A percentile compares a stretch with the other conserved stretches of the same genome.
phyloP scores from a whole-genome alignment of 2,888 invertebrate species.

The Ochropleura plecta region DNA sequence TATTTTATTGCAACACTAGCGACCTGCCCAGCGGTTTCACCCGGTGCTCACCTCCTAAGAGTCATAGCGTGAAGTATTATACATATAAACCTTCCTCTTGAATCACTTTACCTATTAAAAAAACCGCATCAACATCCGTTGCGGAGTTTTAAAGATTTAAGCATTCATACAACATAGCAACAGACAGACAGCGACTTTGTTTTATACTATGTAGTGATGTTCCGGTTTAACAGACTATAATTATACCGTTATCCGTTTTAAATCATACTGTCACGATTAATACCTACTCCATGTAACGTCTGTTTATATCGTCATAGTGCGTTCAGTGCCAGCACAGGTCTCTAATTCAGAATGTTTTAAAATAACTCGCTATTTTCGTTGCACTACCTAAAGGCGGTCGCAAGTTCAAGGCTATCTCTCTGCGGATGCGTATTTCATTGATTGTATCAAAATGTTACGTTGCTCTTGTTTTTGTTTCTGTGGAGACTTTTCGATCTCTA shows the following conservation, averaged over 20 bases:
- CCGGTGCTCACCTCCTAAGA: too few species aligned
- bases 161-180: too few species aligned
- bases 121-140: too few species aligned
- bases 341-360: conserved; percentile 27
- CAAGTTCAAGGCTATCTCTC: conserved; percentile 54
- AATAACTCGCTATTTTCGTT: conserved; percentile 49
- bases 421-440: conserved; percentile 12
- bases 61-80: too few species aligned
- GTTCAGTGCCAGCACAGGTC: conserved; percentile 47
- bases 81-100: too few species aligned
- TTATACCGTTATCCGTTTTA: conserved; percentile 11
- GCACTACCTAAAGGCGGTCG: conserved; percentile 27
- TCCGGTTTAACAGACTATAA: conserved; percentile 21
- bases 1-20: not conserved
- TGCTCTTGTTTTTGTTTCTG: conserved; percentile 4
- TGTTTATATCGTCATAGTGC: conserved; percentile 1
- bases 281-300: conserved; percentile 16
- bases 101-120: too few species aligned
- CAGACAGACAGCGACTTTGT: too few species aligned
- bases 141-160: too few species aligned
- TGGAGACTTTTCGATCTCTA: not conserved
- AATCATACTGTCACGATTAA: conserved; percentile 3
- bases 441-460: not conserved
- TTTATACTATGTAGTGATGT: not conserved
- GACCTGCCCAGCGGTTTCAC: too few species aligned